Base-by-base conservation (phyloP, 2,113 vertebrate genomes). In the Todiramphus chloris region DNA sequence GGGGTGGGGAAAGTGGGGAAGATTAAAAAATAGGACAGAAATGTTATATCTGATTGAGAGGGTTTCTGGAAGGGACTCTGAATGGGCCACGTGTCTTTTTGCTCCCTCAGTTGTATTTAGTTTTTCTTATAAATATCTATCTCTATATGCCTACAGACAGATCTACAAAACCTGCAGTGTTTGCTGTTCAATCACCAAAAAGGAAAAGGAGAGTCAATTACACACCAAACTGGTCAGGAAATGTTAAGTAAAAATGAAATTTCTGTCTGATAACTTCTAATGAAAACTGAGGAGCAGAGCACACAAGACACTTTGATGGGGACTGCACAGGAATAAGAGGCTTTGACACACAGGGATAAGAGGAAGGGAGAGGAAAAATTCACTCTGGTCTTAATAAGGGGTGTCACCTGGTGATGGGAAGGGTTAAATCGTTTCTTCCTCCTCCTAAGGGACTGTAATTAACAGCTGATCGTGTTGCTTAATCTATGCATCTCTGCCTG, bases 401-500 rank as follows among this genome's bases (percentile, higher is more conserved):
- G 27, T 14, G 80, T 78, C 55, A 37, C 28, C 69, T 59, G 27
- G 69, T 81, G 84, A 70, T 84, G 75, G 89, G 51, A 95, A 93
- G 95, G 73, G 84, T 95, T 96, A 97, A 96, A 33, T 67, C 0
- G 78, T 89, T 94, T 87, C 60, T 84, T 91, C 44, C 9, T 77
- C 46, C 77, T 94, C 50, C 84, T 89, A 31, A 62, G 74, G 59
- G 87, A 77, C 69, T 95, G 78, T 89, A 96, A 95, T 95, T 94
- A 96, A 94, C 83, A 87, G 46, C 66, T 91, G 73, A 94, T 93
- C 87, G 27, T 89, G 81, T 89, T 91, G 73, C 55, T 87, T 97
- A 93, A 94, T 97, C 96, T 93, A 78, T 93, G 87, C 92, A 84
- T 95, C 95, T 96, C 95, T 96, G 69, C 73, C 76, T 94, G 87